These are phyloP conservation scores for Scalopus aquaticus DNA, from an alignment of 2,113 vertebrate species.

Conservation along the genomic window DNA sequence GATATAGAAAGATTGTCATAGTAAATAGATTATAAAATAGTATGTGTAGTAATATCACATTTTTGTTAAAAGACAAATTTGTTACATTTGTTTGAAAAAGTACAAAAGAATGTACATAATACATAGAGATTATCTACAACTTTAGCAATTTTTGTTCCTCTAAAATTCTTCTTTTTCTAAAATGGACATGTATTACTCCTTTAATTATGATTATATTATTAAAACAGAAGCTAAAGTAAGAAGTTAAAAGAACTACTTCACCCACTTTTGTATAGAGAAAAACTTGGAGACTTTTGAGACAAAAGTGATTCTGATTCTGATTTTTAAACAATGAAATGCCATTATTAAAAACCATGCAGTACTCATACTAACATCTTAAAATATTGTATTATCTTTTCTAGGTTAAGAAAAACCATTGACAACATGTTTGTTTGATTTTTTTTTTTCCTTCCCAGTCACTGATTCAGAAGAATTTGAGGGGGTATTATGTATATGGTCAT, in stretches of 20 bases:
- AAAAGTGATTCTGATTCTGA: not conserved
- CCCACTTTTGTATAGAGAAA: slow-evolving; percentile 5
- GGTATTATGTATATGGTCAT: not conserved
- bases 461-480: slow-evolving; percentile 38
- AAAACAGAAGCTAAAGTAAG: slow-evolving; percentile 41
- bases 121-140: not conserved
- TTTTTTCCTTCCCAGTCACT: not conserved
- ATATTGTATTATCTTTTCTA: not conserved
- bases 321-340: slow-evolving; percentile 57
- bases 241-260: slow-evolving; percentile 37
- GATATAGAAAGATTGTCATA: not conserved
- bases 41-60: not conserved
- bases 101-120: not conserved
- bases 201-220: slow-evolving; percentile 30
- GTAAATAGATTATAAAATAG: not conserved
- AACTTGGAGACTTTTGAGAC: not conserved
- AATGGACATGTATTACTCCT: slow-evolving; percentile 4
- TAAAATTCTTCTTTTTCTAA: slow-evolving; percentile 29
- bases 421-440: not conserved
- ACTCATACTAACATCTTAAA: slow-evolving; percentile 31
- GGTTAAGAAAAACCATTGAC: slow-evolving; percentile 14
- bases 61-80: slow-evolving; percentile 56
- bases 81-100: not conserved
- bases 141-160: slow-evolving; percentile 31
- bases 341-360: not conserved